A percentile compares a stretch with the other conserved stretches of the same genome.
Conservation (phyloP, 2,888 invertebrate species). For the Argyresthia goedartella region DNA sequence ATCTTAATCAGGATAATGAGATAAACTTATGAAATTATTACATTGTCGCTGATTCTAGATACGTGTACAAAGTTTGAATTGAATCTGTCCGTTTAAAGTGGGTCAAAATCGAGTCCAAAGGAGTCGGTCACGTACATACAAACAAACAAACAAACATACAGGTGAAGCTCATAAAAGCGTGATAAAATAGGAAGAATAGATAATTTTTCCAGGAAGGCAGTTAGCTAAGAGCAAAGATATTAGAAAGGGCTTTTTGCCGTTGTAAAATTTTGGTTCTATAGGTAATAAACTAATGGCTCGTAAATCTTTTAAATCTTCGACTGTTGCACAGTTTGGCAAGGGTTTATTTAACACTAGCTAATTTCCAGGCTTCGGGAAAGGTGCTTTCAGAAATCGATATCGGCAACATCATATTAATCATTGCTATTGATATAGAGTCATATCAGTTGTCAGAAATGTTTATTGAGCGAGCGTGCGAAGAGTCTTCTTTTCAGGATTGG, state of each 20-base stretch:
- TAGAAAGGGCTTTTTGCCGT: too few relatives aligned
- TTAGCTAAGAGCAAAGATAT: conserved; percentile 5
- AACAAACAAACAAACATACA: too few relatives aligned
- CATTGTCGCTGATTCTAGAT: too few relatives aligned
- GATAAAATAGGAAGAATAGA: background rate
- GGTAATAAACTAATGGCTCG: background rate
- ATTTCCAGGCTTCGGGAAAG: background rate
- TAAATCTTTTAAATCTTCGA: background rate
- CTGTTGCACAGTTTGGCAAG: background rate
- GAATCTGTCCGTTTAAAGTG: too few relatives aligned
- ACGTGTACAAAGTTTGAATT: too few relatives aligned
- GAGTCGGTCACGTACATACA: too few relatives aligned
- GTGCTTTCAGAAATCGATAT: background rate
- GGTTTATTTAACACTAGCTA: background rate
- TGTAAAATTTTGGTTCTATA: background rate
- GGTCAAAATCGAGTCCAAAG: too few relatives aligned
- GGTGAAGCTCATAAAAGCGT: too few relatives aligned
- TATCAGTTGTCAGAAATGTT: background rate
- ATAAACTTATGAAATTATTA: too few relatives aligned
- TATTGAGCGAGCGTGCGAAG: background rate
- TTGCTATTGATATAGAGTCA: background rate
- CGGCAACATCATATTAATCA: background rate
- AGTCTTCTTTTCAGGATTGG: too few relatives aligned
- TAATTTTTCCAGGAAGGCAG: background rate
- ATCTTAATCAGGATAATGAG: too few relatives aligned